Evolutionary conservation across 2,797 vertebrate genomes (phyloP).

Genomic region (Enteromius afrohamiltoni): DNA sequence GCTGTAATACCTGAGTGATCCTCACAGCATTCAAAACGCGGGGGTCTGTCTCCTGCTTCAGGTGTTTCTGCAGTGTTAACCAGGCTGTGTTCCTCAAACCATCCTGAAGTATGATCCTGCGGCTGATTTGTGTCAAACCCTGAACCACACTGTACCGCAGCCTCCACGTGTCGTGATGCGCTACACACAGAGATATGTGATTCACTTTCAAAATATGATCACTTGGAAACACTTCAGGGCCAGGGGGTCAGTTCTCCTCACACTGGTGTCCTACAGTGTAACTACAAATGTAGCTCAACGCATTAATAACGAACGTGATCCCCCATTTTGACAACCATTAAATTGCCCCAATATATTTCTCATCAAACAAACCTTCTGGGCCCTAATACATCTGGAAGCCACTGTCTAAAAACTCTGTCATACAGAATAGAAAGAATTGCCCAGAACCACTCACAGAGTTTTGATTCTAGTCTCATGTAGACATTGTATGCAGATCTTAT

Average conservation of each 20-base stretch:
- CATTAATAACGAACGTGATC: neutral
- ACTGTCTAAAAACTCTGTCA: neutral
- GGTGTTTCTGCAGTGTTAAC: slow-evolving; percentile 63
- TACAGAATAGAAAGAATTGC: neutral
- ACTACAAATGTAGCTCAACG: neutral
- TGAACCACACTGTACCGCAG: slow-evolving; percentile 66
- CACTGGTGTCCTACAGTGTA: neutral
- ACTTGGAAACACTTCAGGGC: neutral
- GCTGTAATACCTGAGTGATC: slow-evolving; percentile 62
- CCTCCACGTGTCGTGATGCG: slow-evolving; percentile 64
- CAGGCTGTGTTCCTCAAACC: slow-evolving; percentile 61
- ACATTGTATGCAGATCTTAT: neutral
- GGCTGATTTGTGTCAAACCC: slow-evolving; percentile 66
- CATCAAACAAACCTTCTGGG: neutral
- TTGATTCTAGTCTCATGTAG: neutral
- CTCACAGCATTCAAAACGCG: slow-evolving; percentile 55
- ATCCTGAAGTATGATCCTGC: slow-evolving; percentile 63
- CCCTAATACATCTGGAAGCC: neutral
- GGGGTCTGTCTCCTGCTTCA: slow-evolving; percentile 57
- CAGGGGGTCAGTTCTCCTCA: neutral
- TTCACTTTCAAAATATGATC: neutral
- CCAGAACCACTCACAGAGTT: neutral
- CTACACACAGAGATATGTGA: slow-evolving; percentile 9
- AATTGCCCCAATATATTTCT: neutral
- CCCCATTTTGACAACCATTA: neutral